phyloP scores from a whole-genome alignment of 2,113 vertebrate genomes.

The Hemiscyllium ocellatum region DNA sequence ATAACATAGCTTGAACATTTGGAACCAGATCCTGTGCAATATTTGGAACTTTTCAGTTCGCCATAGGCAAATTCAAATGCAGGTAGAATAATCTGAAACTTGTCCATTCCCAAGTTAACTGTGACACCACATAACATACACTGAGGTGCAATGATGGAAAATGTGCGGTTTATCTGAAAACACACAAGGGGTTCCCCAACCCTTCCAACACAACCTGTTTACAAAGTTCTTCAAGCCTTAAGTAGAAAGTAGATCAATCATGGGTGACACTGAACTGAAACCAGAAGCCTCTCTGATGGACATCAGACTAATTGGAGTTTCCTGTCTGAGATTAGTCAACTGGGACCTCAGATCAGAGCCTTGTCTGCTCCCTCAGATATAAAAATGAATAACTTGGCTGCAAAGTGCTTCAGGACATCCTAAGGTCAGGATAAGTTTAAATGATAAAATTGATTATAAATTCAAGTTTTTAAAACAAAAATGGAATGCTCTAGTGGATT shows the following conservation, averaged over 20 bases:
- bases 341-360: not conserved
- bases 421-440: not conserved
- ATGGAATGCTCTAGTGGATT: not conserved
- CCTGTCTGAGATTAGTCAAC: not conserved
- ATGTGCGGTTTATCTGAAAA: not conserved
- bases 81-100: not conserved
- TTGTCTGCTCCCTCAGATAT: not conserved
- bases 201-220: not conserved
- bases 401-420: not conserved
- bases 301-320: not conserved
- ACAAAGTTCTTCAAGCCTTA: not conserved
- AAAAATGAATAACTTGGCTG: not conserved
- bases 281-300: not conserved
- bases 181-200: not conserved
- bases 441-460: not conserved
- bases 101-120: not conserved
- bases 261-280: not conserved
- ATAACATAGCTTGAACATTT: too few species aligned
- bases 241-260: not conserved
- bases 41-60: not conserved
- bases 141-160: not conserved
- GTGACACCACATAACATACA: not conserved
- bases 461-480: not conserved
- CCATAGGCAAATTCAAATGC: not conserved
- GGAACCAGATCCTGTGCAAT: not conserved